Evolutionary conservation across 1,140 invertebrate species (phyloP).

Genomic region (Pristionchus pacificus): DNA sequence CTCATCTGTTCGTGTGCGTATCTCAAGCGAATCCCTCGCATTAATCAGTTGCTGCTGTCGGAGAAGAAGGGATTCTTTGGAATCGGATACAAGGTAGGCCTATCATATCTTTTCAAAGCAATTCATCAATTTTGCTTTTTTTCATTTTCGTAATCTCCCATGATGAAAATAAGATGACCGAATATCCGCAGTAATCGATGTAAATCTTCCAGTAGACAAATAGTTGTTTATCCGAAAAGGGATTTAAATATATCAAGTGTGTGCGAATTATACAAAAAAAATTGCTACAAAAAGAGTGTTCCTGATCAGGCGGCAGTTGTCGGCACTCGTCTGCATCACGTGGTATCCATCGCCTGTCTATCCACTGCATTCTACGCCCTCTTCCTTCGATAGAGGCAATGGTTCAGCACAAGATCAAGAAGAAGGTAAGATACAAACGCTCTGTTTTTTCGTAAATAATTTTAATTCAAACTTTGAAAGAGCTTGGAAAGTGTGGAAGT

Average conservation of each 20-base stretch:
- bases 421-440: constrained; percentile 25
- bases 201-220: too few species aligned
- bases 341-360: constrained; percentile 17
- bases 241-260: too few species aligned
- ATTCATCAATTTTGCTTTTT: too few species aligned
- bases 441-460: background rate
- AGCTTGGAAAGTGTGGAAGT: too few species aligned
- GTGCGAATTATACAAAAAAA: too few species aligned
- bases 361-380: constrained; percentile 16
- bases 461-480: constrained; percentile 4
- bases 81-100: constrained; percentile 20
- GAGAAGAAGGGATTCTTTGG: constrained; percentile 32
- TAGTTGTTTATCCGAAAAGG: too few species aligned
- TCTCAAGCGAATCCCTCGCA: constrained; percentile 26
- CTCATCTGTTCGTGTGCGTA: constrained; percentile 30
- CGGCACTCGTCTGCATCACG: constrained; percentile 14
- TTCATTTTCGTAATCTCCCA: too few species aligned
- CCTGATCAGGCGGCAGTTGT: background rate
- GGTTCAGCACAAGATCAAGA: constrained; percentile 44
- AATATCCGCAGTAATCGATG: constrained; percentile 23
- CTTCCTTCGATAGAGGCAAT: constrained; percentile 29
- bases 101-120: too few species aligned
- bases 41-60: constrained; percentile 22
- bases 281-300: too few species aligned
- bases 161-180: too few species aligned